Conservation (phyloP, 2,113 vertebrate genomes). For the Syngnathus floridae region DNA sequence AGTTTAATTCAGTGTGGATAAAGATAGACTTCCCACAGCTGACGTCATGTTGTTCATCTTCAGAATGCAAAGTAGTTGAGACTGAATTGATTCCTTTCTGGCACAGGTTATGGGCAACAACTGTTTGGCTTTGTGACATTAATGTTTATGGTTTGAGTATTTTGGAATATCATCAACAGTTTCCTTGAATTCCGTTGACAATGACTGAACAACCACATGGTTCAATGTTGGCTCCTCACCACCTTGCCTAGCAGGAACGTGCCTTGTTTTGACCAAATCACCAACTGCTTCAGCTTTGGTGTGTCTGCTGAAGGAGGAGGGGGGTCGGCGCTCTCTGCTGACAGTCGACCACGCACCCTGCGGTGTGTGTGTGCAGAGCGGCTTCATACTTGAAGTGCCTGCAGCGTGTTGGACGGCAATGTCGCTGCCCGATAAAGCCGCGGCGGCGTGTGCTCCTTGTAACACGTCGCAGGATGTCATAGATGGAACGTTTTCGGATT, state of each 20-base stretch:
- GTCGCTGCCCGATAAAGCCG: constrained; percentile 26
- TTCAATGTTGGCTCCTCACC: constrained; percentile 9
- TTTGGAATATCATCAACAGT: neutral
- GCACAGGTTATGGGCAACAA: neutral
- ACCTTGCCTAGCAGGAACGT: constrained; percentile 1
- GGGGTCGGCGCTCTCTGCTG: constrained; percentile 21
- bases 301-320: constrained; percentile 4
- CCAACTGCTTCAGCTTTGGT: neutral
- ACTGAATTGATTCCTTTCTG: neutral
- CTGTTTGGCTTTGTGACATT: neutral
- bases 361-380: constrained; percentile 10
- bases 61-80: neutral
- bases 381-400: constrained; percentile 25
- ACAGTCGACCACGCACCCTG: constrained; percentile 24
- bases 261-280: constrained; percentile 25
- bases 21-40: neutral
- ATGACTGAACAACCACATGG: constrained; percentile 6
- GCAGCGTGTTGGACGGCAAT: constrained; percentile 36
- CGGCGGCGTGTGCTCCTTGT: neutral
- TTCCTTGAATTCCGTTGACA: neutral
- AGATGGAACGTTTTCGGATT: constrained; percentile 22
- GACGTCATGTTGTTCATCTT: neutral
- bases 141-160: neutral
- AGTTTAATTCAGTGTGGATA: neutral
- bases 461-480: constrained; percentile 19